A percentile compares a stretch with the other conserved stretches of the same genome.
Conservation (phyloP, 1,140 invertebrate genomes). For the Galleria mellonella region DNA sequence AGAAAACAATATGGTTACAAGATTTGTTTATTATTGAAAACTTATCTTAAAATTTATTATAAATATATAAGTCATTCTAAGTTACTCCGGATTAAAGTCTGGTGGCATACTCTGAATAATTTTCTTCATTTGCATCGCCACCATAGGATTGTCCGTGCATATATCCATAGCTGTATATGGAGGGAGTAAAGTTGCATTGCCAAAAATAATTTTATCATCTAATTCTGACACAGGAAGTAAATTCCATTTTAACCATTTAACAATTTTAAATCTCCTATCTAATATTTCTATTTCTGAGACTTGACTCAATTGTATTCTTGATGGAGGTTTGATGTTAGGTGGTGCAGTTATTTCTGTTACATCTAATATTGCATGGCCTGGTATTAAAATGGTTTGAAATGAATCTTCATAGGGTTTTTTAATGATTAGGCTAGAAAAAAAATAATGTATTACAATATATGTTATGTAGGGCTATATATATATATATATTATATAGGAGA, state of each 20-base stretch:
- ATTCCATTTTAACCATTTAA: conserved; percentile 49
- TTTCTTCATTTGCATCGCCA: conserved; percentile 48
- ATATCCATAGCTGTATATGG: conserved; percentile 43
- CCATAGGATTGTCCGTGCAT: conserved; percentile 49
- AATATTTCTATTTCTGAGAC: conserved; percentile 9
- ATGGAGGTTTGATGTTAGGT: conserved; percentile 17
- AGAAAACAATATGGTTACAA: no score
- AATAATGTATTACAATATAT: no score
- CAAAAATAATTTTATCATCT: conserved; percentile 41
- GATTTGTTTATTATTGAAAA: no score
- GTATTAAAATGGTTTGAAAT: conserved; percentile 37
- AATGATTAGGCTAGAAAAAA: conserved; percentile 44
- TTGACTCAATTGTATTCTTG: conserved; percentile 3
- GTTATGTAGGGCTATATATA: no score
- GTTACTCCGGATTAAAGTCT: conserved; percentile 11
- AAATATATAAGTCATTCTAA: no score
- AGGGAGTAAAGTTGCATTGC: conserved; percentile 42
- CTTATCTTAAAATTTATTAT: no score
- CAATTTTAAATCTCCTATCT: conserved; percentile 33
- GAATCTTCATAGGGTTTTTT: conserved; percentile 22
- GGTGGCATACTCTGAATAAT: conserved; percentile 48
- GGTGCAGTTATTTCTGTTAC: conserved; percentile 15
- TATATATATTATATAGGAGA: no score
- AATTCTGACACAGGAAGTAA: conserved; percentile 39
- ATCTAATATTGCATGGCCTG: conserved; percentile 49